phyloP scores from a whole-genome alignment of 2,113 vertebrate species.

The Rhegmatorhina hoffmannsi region DNA sequence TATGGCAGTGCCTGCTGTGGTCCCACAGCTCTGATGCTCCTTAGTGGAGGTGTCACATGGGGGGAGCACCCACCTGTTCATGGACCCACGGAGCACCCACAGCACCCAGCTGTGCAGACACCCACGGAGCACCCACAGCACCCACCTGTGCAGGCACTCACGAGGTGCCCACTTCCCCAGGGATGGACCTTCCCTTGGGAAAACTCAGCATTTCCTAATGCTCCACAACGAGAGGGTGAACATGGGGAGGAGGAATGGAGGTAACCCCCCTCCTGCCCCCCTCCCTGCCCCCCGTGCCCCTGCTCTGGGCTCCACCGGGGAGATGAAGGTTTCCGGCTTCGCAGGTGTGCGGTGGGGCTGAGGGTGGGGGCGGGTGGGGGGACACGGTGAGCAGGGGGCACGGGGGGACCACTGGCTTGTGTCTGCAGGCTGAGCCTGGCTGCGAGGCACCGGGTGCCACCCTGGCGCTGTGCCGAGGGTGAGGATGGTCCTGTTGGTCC shows the following conservation, averaged over 20 bases:
- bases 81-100: no score
- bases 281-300: fast-evolving
- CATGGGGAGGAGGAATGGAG: fast-evolving
- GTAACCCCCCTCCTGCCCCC: fast-evolving
- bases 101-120: no score
- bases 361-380: neutral
- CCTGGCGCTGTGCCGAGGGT: neutral
- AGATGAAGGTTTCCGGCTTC: neutral
- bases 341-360: neutral
- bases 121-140: no score
- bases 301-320: neutral
- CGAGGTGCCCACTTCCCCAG: neutral
- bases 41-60: neutral
- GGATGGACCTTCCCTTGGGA: neutral
- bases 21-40: fast-evolving
- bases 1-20: fast-evolving
- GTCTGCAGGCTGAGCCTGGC: neutral
- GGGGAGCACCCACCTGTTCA: neutral
- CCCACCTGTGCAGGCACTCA: neutral
- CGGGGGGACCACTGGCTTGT: fast-evolving
- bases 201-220: neutral
- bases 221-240: fast-evolving
- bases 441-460: neutral
- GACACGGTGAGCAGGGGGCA: neutral
- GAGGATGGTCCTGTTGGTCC: neutral